Evolutionary conservation across 2,113 vertebrate species (phyloP).

Genomic region (Danionella cerebrum): DNA sequence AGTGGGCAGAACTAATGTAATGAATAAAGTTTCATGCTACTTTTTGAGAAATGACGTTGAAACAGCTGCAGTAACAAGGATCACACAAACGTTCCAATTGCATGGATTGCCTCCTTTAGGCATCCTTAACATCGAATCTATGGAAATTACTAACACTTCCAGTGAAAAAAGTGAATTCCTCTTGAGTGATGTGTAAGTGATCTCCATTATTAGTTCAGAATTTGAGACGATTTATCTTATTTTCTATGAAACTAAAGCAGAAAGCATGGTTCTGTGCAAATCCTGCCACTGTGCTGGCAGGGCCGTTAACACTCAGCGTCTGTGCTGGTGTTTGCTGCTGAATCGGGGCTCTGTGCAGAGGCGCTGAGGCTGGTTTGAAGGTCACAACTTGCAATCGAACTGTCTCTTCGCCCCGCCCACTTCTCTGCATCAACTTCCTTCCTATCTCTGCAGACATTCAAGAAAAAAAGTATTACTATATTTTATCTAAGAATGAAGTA

Average conservation of each 20-base stretch:
- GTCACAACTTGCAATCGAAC: not conserved
- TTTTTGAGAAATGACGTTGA: too few species aligned
- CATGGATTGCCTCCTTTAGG: too few species aligned
- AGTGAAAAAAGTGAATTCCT: too few species aligned
- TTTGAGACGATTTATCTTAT: not conserved
- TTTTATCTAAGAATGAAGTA: too few species aligned
- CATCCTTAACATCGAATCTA: too few species aligned
- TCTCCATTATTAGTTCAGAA: not conserved
- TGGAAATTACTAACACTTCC: too few species aligned
- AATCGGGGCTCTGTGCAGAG: conserved; percentile 15
- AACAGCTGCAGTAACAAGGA: too few species aligned
- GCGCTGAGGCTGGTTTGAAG: conserved; percentile 18
- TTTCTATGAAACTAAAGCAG: conserved; percentile 33
- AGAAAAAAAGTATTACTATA: not conserved
- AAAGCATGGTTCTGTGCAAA: conserved; percentile 53
- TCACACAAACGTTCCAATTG: too few species aligned
- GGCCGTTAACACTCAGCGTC: conserved; percentile 53
- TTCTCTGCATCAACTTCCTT: conserved; percentile 24
- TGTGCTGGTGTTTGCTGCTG: conserved; percentile 38
- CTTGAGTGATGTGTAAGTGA: not conserved
- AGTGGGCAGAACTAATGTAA: too few species aligned
- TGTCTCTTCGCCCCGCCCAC: conserved; percentile 34
- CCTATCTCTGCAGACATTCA: conserved; percentile 37
- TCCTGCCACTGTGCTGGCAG: conserved; percentile 41
- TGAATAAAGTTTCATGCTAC: too few species aligned